phyloP scores from a whole-genome alignment of 2,113 vertebrate species.

The Istiophorus platypterus region DNA sequence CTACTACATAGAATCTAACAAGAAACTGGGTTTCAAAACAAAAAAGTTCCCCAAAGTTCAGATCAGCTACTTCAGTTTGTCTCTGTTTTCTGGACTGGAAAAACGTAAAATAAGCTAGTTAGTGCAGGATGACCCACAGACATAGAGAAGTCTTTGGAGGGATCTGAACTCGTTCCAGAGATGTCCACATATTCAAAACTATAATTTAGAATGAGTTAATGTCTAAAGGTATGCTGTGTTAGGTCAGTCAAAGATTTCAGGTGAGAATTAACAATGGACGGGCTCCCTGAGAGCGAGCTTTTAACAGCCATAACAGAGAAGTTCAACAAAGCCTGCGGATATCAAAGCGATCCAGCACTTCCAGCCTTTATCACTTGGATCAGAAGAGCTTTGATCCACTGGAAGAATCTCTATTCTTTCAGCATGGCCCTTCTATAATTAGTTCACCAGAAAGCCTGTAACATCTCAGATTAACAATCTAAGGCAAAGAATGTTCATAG shows the following conservation, averaged over 20 bases:
- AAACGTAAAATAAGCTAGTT: not conserved
- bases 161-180: not conserved
- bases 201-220: not conserved
- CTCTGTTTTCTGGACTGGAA: not conserved
- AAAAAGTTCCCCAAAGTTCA: too few species aligned
- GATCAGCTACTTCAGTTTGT: too few species aligned
- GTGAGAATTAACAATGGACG: not conserved
- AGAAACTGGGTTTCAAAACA: too few species aligned
- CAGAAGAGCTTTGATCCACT: conserved; percentile 50
- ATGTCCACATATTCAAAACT: not conserved
- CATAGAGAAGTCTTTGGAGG: not conserved
- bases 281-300: not conserved
- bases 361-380: conserved; percentile 37
- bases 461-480: conserved; percentile 17
- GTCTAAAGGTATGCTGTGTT: too few species aligned
- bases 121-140: not conserved
- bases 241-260: not conserved
- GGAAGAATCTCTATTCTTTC: conserved; percentile 18
- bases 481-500: conserved; percentile 1
- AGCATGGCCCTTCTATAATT: conserved; percentile 9
- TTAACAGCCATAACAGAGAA: conserved; percentile 18
- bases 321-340: conserved; percentile 4
- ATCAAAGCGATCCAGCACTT: conserved; percentile 48
- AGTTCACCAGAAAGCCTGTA: conserved; percentile 7
- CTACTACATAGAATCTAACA: not conserved